Evolutionary conservation across 2,113 vertebrate species (phyloP).

Genomic region (Rhadina sibilatrix): DNA sequence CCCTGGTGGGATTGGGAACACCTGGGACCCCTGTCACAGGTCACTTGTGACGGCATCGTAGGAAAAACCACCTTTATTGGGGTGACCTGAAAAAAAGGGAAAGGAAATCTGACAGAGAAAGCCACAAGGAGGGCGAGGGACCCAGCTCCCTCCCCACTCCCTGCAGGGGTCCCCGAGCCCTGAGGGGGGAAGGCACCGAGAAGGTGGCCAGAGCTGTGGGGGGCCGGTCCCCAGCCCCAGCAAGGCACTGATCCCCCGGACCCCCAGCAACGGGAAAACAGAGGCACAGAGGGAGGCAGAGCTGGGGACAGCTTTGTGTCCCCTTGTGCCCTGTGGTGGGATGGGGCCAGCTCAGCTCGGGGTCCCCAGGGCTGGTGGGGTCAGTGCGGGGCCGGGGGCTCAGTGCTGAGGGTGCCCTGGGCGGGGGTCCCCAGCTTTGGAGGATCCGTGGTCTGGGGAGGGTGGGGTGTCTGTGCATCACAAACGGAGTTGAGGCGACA

Average conservation of each 20-base stretch:
- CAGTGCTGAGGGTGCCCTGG: neutral
- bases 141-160: neutral
- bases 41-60: neutral
- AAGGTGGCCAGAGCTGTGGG: rapidly evolving
- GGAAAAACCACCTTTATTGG: conserved; percentile 59
- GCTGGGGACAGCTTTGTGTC: neutral
- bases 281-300: neutral
- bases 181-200: neutral
- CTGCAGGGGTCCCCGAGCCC: neutral
- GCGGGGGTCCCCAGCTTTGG: rapidly evolving
- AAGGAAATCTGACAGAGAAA: neutral
- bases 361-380: neutral
- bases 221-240: neutral
- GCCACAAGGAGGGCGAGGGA: neutral
- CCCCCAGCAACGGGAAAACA: neutral
- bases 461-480: neutral
- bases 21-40: neutral
- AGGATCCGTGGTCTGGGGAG: neutral
- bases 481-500: neutral
- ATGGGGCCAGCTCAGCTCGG: neutral
- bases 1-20: rapidly evolving
- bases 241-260: neutral
- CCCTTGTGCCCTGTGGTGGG: neutral
- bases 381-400: neutral
- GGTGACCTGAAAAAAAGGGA: conserved; percentile 11